These are phyloP conservation scores for Napeogenes sylphis DNA, from an alignment of 2,888 invertebrate genomes.

Conservation along the genomic window DNA sequence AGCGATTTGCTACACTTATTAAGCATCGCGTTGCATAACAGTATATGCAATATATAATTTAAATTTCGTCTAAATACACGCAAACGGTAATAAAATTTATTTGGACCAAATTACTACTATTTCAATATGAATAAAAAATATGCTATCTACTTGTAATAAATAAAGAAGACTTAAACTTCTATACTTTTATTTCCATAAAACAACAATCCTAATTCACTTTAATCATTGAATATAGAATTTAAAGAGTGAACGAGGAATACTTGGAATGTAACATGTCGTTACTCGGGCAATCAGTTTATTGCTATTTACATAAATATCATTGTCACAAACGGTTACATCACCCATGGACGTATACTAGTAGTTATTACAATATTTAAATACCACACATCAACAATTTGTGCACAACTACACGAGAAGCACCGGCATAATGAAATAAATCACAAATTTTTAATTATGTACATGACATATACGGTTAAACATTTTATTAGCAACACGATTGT, in stretches of 20 bases:
- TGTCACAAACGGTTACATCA: conserved; percentile 30
- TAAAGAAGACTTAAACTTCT: conserved; percentile 53
- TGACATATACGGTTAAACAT: conserved; percentile 61
- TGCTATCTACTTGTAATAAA: conserved; percentile 23
- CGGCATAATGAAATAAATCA: conserved; percentile 28
- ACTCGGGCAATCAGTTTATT: conserved; percentile 46
- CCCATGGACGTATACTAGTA: not conserved
- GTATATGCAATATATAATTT: no score
- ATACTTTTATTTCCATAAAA: conserved; percentile 71
- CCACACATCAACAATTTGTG: conserved; percentile 55
- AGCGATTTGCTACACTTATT: no score
- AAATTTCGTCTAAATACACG: no score
- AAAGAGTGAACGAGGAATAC: conserved; percentile 47
- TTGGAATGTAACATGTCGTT: conserved; percentile 70
- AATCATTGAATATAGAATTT: conserved; percentile 47
- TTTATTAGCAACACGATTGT: conserved; percentile 47
- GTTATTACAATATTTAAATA: conserved; percentile 12
- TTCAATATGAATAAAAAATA: no score
- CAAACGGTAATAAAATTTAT: no score
- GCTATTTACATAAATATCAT: conserved; percentile 54
- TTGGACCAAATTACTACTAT: no score
- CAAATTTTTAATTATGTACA: conserved; percentile 39
- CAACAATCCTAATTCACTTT: conserved; percentile 67
- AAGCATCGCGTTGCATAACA: no score
- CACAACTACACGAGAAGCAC: conserved; percentile 51